Conservation (phyloP, 1,140 invertebrate genomes). For the Penaeus indicus region DNA sequence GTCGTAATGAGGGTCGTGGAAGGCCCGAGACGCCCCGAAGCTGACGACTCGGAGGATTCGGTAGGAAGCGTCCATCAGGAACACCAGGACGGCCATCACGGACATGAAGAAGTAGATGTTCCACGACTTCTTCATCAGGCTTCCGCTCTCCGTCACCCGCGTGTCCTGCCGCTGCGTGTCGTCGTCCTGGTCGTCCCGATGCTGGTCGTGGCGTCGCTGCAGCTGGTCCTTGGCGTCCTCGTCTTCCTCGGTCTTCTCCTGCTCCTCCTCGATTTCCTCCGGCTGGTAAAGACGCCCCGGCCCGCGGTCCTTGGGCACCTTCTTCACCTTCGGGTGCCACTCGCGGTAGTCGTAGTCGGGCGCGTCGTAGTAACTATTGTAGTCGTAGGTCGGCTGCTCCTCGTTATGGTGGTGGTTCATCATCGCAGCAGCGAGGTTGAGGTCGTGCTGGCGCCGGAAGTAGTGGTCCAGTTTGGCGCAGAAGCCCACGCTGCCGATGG, state of each 20-base stretch:
- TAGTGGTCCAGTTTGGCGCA: slow-evolving; percentile 55
- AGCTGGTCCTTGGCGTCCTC: slow-evolving; percentile 3
- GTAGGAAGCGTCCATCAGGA: slow-evolving; percentile 51
- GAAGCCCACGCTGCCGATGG: slow-evolving; percentile 32
- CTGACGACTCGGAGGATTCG: slow-evolving; percentile 31
- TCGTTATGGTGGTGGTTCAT: slow-evolving; percentile 43
- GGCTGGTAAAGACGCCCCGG: not conserved
- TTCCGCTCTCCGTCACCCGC: not conserved
- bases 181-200: not conserved
- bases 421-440: slow-evolving; percentile 53
- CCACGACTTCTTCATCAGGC: slow-evolving; percentile 1
- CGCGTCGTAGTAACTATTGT: not conserved
- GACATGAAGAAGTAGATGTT: slow-evolving; percentile 49
- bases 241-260: not conserved
- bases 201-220: not conserved
- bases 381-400: not conserved
- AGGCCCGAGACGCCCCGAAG: not conserved
- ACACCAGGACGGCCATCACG: slow-evolving; percentile 48
- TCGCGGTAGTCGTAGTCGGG: not conserved
- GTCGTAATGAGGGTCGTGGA: slow-evolving; percentile 22
- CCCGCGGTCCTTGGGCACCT: not conserved
- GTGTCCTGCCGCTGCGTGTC: not conserved
- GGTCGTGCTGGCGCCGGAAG: slow-evolving; percentile 55
- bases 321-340: not conserved
- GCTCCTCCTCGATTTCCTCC: not conserved